These are phyloP conservation scores for Leptopilina syphax DNA, from an alignment of 2,888 invertebrate genomes.

Conservation along the genomic window DNA sequence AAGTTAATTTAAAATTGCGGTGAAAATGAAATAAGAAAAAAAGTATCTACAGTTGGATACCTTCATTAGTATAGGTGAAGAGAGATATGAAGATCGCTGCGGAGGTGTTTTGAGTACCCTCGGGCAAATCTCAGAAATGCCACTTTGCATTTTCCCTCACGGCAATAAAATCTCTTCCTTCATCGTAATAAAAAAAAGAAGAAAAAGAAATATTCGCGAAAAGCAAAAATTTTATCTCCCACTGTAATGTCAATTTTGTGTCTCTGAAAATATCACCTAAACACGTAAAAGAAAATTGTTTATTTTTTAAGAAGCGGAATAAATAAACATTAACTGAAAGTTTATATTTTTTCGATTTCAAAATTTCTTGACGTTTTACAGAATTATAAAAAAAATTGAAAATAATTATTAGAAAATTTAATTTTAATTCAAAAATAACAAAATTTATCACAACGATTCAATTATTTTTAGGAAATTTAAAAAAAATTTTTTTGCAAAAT, in stretches of 20 bases:
- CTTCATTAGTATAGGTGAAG: constrained; percentile 24
- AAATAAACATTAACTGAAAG: neutral
- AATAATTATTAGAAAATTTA: too few relatives aligned
- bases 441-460: too few relatives aligned
- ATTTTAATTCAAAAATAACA: too few relatives aligned
- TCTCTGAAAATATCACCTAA: too few relatives aligned
- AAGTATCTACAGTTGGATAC: constrained; percentile 20
- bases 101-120: constrained; percentile 38
- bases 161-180: constrained; percentile 31
- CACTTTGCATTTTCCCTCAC: constrained; percentile 39
- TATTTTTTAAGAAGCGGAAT: too few relatives aligned
- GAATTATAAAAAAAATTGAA: too few relatives aligned
- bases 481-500: too few relatives aligned
- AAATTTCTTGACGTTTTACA: too few relatives aligned
- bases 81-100: constrained; percentile 13
- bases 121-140: constrained; percentile 37
- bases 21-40: constrained; percentile 20
- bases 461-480: too few relatives aligned
- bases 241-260: neutral
- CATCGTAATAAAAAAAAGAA: constrained; percentile 26
- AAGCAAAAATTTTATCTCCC: neutral
- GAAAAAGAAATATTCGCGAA: neutral
- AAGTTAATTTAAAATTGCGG: constrained; percentile 29
- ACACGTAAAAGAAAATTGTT: too few relatives aligned
- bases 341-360: too few relatives aligned